phyloP scores from a whole-genome alignment of 2,888 invertebrate genomes.

The Eledona agricola region DNA sequence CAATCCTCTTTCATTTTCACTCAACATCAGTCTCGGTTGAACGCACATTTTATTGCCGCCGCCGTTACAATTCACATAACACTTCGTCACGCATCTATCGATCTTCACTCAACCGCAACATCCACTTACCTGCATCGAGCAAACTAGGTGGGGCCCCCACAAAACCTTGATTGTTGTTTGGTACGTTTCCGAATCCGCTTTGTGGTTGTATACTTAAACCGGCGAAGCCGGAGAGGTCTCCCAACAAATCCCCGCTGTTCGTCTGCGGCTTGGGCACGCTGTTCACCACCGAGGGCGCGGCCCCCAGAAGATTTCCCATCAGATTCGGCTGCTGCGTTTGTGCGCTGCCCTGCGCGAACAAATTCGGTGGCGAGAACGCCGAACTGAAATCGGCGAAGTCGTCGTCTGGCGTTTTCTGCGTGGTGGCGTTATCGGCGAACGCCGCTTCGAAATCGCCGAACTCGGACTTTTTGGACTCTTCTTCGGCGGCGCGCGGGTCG shows the following conservation, averaged over 20 bases:
- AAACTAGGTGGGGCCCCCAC: constrained; percentile 22
- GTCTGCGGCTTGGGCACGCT: constrained; percentile 9
- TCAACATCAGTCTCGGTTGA: no score
- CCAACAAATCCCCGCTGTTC: constrained; percentile 51
- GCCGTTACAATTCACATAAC: constrained; percentile 1
- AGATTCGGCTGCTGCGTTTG: constrained; percentile 33
- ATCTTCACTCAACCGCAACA: not conserved
- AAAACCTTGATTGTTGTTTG: constrained; percentile 38
- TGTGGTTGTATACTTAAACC: constrained; percentile 48
- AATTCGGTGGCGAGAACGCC: constrained; percentile 66
- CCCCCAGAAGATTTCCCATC: constrained; percentile 28
- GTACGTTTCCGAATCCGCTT: constrained; percentile 20
- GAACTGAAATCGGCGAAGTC: constrained; percentile 85
- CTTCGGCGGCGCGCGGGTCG: constrained; percentile 66
- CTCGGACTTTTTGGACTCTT: constrained; percentile 59
- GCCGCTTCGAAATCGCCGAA: constrained; percentile 84
- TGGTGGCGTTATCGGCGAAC: constrained; percentile 67
- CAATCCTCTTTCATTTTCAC: no score
- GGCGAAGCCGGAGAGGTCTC: constrained; percentile 54
- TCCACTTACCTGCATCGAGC: constrained; percentile 39
- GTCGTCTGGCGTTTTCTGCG: constrained; percentile 60
- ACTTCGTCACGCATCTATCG: not conserved
- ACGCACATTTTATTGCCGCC: not conserved
- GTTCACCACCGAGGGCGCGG: constrained; percentile 6
- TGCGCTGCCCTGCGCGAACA: constrained; percentile 31